Conservation (phyloP, 2,113 vertebrate genomes). For the Phyllostomus hastatus region DNA sequence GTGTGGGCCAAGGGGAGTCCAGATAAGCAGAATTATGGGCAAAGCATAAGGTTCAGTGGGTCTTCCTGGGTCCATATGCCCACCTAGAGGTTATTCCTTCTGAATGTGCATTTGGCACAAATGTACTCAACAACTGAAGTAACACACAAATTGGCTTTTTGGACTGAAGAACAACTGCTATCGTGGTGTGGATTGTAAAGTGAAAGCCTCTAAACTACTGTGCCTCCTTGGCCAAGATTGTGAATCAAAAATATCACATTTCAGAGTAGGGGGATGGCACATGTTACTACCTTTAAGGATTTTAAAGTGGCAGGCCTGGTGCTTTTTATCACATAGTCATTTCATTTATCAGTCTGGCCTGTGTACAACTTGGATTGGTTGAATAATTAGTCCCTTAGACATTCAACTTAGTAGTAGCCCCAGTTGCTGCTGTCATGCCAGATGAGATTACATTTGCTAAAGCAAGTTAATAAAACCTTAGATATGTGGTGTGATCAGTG, state of each 20-base stretch:
- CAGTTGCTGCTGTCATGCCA: background rate
- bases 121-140: background rate
- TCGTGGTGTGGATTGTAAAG: background rate
- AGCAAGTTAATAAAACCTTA: background rate
- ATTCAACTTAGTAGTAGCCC: background rate
- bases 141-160: background rate
- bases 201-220: background rate
- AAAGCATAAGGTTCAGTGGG: background rate
- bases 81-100: background rate
- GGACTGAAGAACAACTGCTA: background rate
- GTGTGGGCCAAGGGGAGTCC: background rate
- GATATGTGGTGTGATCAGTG: background rate
- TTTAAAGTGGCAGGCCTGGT: background rate
- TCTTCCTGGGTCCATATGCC: background rate
- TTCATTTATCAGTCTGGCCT: background rate
- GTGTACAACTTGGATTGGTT: background rate
- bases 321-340: background rate
- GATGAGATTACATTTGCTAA: background rate
- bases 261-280: background rate
- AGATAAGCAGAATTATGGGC: background rate
- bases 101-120: background rate
- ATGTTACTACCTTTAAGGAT: background rate
- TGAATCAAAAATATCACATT: background rate
- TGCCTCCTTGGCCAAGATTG: background rate
- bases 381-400: background rate